A percentile compares a stretch with the other conserved stretches of the same genome.
phyloP scores from a whole-genome alignment of 2,888 invertebrate genomes.

The Microchrysa polita region DNA sequence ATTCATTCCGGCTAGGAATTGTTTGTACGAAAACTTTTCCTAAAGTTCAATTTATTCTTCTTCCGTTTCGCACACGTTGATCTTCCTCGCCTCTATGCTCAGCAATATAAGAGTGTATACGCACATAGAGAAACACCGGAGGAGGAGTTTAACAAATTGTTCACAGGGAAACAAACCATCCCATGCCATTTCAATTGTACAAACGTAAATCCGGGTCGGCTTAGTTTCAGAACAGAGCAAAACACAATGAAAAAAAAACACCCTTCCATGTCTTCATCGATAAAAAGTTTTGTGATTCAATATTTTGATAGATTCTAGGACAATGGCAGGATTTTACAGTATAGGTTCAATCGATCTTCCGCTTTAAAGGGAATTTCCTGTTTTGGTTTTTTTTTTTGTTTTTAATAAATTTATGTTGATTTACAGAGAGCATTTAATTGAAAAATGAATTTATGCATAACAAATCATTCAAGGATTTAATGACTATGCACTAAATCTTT shows the following conservation, averaged over 20 bases:
- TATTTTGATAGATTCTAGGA: slow-evolving; percentile 36
- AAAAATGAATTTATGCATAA: too few species aligned
- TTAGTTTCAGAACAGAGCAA: neutral
- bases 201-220: slow-evolving; percentile 28
- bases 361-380: slow-evolving; percentile 15
- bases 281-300: neutral
- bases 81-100: neutral
- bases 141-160: neutral
- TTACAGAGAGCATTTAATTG: neutral
- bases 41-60: slow-evolving; percentile 28
- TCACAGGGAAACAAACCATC: neutral
- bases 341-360: slow-evolving; percentile 15
- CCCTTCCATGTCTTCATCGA: too few species aligned
- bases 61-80: neutral
- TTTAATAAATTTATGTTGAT: neutral
- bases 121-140: too few species aligned
- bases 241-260: too few species aligned
- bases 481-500: too few species aligned
- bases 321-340: slow-evolving; percentile 9
- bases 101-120: too few species aligned
- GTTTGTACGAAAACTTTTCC: slow-evolving; percentile 22
- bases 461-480: too few species aligned
- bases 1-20: slow-evolving; percentile 21
- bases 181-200: neutral
- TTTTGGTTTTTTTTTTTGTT: too few species aligned